Evolutionary conservation across 1,140 invertebrate species (phyloP).

Genomic region (Drosophila biarmipes): DNA sequence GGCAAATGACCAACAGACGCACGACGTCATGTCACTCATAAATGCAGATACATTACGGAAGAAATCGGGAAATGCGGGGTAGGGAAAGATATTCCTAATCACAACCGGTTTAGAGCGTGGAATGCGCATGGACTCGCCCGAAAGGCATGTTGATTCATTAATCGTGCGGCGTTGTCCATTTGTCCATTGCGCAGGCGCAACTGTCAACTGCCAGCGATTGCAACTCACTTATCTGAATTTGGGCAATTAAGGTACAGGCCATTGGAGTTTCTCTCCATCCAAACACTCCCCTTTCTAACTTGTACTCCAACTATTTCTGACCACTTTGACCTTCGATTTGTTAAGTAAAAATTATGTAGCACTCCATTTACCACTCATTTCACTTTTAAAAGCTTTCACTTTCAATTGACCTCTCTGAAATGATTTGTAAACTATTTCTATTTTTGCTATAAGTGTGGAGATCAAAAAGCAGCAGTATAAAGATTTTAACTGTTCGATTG

Average conservation of each 20-base stretch:
- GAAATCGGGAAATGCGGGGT: background rate
- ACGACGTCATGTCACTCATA: slow-evolving; percentile 51
- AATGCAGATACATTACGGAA: slow-evolving; percentile 27
- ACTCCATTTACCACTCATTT: slow-evolving; percentile 54
- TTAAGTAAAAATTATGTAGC: slow-evolving; percentile 19
- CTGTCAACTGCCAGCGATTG: slow-evolving; percentile 50
- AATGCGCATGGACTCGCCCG: slow-evolving; percentile 43
- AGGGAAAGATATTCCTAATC: slow-evolving; percentile 22
- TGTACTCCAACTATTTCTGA: background rate
- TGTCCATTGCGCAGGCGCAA: slow-evolving; percentile 59
- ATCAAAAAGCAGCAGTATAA: too few species aligned
- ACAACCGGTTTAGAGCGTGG: slow-evolving; percentile 32
- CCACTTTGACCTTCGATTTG: slow-evolving; percentile 18
- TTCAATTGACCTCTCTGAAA: background rate
- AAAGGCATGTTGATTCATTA: slow-evolving; percentile 29
- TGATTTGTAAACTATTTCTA: slow-evolving; percentile 28
- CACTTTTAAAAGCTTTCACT: slow-evolving; percentile 27
- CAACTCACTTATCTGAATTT: slow-evolving; percentile 36
- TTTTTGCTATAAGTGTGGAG: background rate
- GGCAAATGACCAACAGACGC: slow-evolving; percentile 41
- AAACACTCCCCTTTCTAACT: slow-evolving; percentile 8
- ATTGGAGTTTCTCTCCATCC: slow-evolving; percentile 3
- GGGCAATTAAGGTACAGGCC: slow-evolving; percentile 25
- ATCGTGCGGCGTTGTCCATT: slow-evolving; percentile 11
- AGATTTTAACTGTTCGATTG: too few species aligned